These are phyloP conservation scores for Petrosia ficiformis DNA, from an alignment of 37 sponge, comb jelly and placozoan species.

Conservation along the genomic window DNA sequence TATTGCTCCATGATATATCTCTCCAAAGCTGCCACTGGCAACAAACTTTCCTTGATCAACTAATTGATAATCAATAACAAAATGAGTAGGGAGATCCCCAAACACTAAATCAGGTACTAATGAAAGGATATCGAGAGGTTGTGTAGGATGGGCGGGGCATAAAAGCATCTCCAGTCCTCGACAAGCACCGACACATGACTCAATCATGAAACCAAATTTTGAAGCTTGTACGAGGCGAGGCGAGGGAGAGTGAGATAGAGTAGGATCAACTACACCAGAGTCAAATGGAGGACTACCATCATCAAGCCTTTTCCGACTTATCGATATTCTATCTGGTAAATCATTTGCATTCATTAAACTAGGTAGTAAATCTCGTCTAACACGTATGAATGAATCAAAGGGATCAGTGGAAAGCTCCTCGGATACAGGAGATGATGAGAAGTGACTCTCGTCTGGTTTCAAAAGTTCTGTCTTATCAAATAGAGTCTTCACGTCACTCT, in stretches of 20 bases:
- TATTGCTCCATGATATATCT: conserved; percentile 77
- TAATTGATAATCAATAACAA: conserved; percentile 39
- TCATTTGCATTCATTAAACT: not conserved
- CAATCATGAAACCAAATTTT: conserved; percentile 85
- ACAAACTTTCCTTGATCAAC: conserved; percentile 69
- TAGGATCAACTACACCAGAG: not conserved
- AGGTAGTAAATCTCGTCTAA: not conserved
- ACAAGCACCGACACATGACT: conserved; percentile 42
- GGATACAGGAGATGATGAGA: not conserved
- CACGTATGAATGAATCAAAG: not conserved
- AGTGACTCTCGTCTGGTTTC: not conserved
- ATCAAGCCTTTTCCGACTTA: conserved; percentile 5
- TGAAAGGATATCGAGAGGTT: conserved; percentile 47
- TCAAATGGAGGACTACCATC: not conserved
- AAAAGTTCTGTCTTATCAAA: not conserved
- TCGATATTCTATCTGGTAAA: not conserved
- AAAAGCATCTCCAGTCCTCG: conserved; percentile 18
- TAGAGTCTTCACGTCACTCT: not conserved
- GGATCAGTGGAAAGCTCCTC: not conserved
- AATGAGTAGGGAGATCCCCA: conserved; percentile 65
- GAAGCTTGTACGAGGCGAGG: conserved; percentile 18
- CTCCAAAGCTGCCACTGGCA: conserved; percentile 73
- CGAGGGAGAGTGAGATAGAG: no score
- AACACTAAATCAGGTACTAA: conserved; percentile 84
- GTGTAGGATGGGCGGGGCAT: conserved; percentile 62